These are phyloP conservation scores for Neoseiulus cucumeris DNA, from an alignment of 1,140 invertebrate genomes.

Conservation along the genomic window DNA sequence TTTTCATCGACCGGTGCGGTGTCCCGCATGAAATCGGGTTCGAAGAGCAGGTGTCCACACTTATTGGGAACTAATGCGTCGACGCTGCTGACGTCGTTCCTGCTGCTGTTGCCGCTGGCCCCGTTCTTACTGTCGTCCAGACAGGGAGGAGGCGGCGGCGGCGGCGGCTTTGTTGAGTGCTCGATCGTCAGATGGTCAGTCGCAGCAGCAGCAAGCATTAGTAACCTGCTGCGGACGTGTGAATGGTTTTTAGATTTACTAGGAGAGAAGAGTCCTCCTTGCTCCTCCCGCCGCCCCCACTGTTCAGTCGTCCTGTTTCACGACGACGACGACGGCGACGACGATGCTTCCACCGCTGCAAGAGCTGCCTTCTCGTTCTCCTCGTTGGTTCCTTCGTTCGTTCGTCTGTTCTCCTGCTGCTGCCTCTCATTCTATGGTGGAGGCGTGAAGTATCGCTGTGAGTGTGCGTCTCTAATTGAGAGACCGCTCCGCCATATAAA, in stretches of 20 bases:
- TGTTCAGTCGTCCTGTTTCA: too few species aligned
- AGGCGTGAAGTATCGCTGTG: neutral
- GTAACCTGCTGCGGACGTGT: neutral
- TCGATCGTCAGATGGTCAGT: too few species aligned
- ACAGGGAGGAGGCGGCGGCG: too few species aligned
- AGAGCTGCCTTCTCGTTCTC: neutral
- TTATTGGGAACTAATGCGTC: too few species aligned
- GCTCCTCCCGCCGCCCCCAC: neutral
- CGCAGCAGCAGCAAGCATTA: too few species aligned
- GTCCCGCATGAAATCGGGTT: too few species aligned
- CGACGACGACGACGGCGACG: neutral
- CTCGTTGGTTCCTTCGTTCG: neutral
- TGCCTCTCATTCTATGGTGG: neutral
- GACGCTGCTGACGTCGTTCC: too few species aligned
- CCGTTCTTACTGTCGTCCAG: too few species aligned
- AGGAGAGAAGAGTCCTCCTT: neutral
- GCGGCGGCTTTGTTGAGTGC: too few species aligned
- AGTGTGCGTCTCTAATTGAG: neutral
- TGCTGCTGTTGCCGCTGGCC: too few species aligned
- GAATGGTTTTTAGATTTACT: constrained; percentile 11
- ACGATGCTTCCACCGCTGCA: neutral
- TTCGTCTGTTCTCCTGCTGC: neutral
- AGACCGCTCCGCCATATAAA: constrained; percentile 5
- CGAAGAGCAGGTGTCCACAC: too few species aligned
- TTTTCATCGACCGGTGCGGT: too few species aligned